These are phyloP conservation scores for Microtus richardsoni DNA, from an alignment of 2,113 vertebrate species.

Conservation along the genomic window DNA sequence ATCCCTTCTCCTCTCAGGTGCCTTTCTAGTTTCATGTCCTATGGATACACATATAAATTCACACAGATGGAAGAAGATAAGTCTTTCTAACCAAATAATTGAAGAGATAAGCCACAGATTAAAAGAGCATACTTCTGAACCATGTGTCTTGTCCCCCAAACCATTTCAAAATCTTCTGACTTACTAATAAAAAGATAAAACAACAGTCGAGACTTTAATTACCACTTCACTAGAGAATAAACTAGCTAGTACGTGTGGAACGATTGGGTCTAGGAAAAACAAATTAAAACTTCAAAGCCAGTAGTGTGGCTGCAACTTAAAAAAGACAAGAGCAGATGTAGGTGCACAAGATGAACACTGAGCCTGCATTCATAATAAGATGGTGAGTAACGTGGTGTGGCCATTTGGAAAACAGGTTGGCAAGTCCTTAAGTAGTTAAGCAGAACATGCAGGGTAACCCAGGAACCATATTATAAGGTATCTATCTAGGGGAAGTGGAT, in stretches of 20 bases:
- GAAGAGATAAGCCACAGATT: not conserved
- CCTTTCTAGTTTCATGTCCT: not conserved
- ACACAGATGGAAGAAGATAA: not conserved
- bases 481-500: not conserved
- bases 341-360: not conserved
- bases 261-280: not conserved
- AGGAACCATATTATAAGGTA: not conserved
- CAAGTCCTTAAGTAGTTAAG: conserved; percentile 18
- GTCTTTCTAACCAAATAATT: not conserved
- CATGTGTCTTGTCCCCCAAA: not conserved
- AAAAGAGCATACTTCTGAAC: not conserved
- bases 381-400: not conserved
- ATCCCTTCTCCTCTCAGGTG: not conserved
- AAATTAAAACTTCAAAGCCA: not conserved
- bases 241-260: not conserved
- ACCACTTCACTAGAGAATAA: not conserved
- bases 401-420: not conserved
- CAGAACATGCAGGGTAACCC: not conserved
- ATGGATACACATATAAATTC: not conserved
- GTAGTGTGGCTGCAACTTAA: not conserved
- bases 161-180: not conserved
- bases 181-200: not conserved
- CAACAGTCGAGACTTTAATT: not conserved
- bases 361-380: not conserved
- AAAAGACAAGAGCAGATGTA: not conserved